Evolutionary conservation across 1,140 invertebrate species (phyloP), one percentile per base, ranked within the genome.

Genomic region (Drosophila nikananu): DNA sequence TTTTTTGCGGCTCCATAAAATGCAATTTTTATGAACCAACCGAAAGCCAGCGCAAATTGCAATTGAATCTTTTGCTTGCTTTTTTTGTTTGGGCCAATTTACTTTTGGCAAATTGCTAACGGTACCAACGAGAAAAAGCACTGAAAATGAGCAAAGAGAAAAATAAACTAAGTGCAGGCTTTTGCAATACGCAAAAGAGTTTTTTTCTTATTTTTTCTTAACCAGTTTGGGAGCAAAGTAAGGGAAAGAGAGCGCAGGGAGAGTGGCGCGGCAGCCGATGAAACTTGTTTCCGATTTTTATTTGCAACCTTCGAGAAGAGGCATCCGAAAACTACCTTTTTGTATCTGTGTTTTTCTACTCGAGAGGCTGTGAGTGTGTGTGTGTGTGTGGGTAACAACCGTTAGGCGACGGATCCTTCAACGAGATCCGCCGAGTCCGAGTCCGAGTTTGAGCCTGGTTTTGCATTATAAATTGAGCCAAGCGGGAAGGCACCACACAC

Each of bases 81-180:
- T 27, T 5, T 52, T 35, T 27, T 19, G n/a, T 17, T 55, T 49
- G 59, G 66, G 83, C 82, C 74, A 87, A 87, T 87, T 87, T 81
- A 77, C 61, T 78, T 89, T 80, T 78, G 59, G 65, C 87, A 89
- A 89, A 90, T 90, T 89, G 86, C 78, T 89, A 89, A 89, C 84
- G 84, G 84, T 90, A 89, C 54, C 42, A 54, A 90, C 46, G 37
- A 42, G 37, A 42, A 61, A 60, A 76, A 51, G 21, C 37, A 12
- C 35, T 8, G 42, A 41, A 52, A 52, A 35, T n/a, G 13, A 59
- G 41, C 19, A 58, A 27, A 27, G 27, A 19, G n/a, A 32, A 23
- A 23, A 55, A 55, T 39, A 42, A 72, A 52, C 54, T 49, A 60
- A 72, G 44, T 71, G 64, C 64, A 59, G 71, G 60, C 77, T 79